Percentiles rank a stretch among this genome's conserved stretches.
These are phyloP conservation scores for Melipona quadrifasciata DNA, from an alignment of 1,140 invertebrate genomes.

Conservation along the genomic window DNA sequence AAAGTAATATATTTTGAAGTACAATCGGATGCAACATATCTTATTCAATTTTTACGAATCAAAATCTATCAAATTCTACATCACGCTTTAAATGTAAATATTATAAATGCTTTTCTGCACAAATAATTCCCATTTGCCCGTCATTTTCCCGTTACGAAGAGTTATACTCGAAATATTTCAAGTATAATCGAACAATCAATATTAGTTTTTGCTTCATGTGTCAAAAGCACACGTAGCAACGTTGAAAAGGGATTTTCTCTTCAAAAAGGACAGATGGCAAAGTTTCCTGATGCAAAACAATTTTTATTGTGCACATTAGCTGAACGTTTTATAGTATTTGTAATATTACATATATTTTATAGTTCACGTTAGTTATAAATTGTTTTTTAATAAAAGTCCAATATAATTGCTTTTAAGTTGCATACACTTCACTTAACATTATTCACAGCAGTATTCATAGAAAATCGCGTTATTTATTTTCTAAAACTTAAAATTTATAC, in stretches of 20 bases:
- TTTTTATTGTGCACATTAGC: conserved; percentile 1
- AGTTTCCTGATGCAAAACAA: background rate
- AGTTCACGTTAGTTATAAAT: background rate
- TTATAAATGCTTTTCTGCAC: too few relatives aligned
- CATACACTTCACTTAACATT: conserved; percentile 2
- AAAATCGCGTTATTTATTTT: background rate
- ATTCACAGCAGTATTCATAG: background rate
- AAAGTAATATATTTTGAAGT: too few relatives aligned
- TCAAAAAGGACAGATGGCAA: background rate
- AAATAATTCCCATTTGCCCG: too few relatives aligned
- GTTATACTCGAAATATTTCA: background rate
- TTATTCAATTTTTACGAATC: too few relatives aligned
- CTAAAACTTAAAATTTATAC: background rate
- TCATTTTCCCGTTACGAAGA: background rate
- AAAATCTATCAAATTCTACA: too few relatives aligned
- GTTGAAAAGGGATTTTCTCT: background rate
- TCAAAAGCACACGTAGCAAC: background rate
- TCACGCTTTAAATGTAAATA: too few relatives aligned
- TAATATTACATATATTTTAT: background rate
- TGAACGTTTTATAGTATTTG: conserved; percentile 4
- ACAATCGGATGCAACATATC: too few relatives aligned
- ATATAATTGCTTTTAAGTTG: background rate
- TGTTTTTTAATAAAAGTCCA: background rate
- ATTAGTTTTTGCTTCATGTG: conserved; percentile 1
- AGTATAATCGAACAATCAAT: background rate